Evolutionary conservation across 1,140 invertebrate species (phyloP).

Genomic region (Proales similis): DNA sequence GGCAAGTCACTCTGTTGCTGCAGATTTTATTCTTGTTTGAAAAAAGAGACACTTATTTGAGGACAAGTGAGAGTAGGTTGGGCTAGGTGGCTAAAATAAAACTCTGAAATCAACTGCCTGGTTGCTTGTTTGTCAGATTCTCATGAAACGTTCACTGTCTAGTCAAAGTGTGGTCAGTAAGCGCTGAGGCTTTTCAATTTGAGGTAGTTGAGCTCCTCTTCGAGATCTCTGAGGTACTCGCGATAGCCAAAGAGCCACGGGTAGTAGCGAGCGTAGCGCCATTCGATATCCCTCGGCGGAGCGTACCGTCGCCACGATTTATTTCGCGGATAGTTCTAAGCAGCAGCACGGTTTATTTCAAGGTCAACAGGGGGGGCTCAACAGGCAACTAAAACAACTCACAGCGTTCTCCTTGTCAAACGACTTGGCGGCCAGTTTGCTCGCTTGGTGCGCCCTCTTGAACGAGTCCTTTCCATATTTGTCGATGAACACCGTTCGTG

Average conservation of each 20-base stretch:
- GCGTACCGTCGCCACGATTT: constrained; percentile 1
- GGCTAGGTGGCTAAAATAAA: background rate
- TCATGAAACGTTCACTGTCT: background rate
- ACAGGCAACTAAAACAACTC: too few relatives aligned
- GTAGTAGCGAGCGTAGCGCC: constrained; percentile 32
- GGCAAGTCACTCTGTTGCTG: too few relatives aligned
- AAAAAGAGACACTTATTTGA: background rate
- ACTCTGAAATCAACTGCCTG: too few relatives aligned
- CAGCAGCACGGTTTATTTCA: too few relatives aligned
- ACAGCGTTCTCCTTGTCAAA: too few relatives aligned
- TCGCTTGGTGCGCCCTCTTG: constrained; percentile 12
- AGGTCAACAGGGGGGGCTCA: too few relatives aligned
- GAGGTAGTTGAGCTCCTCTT: constrained; percentile 13
- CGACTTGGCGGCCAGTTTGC: too few relatives aligned
- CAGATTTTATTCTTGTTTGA: background rate
- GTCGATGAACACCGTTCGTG: constrained; percentile 13
- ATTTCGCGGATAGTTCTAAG: constrained; percentile 9
- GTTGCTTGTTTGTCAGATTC: too few relatives aligned
- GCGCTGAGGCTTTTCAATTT: background rate
- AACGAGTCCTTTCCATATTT: constrained; percentile 9
- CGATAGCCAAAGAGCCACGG: constrained; percentile 33
- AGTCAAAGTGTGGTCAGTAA: background rate
- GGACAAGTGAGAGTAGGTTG: background rate
- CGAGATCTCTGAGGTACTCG: constrained; percentile 30
- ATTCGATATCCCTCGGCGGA: constrained; percentile 10